A percentile compares a stretch with the other conserved stretches of the same genome.
phyloP scores from a whole-genome alignment of 2,888 invertebrate genomes.

The Platycheirus rosarum region DNA sequence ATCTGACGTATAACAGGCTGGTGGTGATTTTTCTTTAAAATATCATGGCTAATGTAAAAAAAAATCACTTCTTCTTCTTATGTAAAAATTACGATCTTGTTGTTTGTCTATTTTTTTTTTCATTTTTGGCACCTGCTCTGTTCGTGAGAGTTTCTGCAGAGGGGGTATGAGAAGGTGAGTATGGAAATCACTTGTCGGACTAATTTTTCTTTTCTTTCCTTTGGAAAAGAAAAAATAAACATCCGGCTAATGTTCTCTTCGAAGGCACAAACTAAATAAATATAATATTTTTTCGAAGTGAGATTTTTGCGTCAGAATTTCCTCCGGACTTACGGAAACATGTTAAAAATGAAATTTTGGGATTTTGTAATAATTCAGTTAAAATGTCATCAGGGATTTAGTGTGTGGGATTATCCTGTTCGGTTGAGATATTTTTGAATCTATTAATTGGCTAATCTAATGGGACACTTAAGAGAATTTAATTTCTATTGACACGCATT shows the following conservation, averaged over 20 bases:
- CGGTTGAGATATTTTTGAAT: slow-evolving; percentile 18
- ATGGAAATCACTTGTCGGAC: slow-evolving; percentile 41
- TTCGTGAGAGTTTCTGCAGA: too few species aligned
- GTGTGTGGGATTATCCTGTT: slow-evolving; percentile 35
- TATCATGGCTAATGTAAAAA: background rate
- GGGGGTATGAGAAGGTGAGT: background rate
- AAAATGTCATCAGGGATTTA: slow-evolving; percentile 27
- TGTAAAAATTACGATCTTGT: slow-evolving; percentile 23
- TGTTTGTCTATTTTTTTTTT: slow-evolving; percentile 57
- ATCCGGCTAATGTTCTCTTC: slow-evolving; percentile 36
- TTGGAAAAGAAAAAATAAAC: slow-evolving; percentile 23
- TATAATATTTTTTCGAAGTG: slow-evolving; percentile 18
- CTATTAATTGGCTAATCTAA: slow-evolving; percentile 31
- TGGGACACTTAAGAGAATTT: slow-evolving; percentile 6
- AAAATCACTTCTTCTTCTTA: too few species aligned
- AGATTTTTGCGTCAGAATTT: background rate
- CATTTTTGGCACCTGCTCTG: slow-evolving; percentile 70
- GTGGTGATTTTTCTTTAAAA: slow-evolving; percentile 22
- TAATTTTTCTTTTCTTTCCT: slow-evolving; percentile 10
- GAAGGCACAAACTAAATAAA: slow-evolving; percentile 5
- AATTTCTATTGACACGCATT: slow-evolving; percentile 17
- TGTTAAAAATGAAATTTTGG: slow-evolving; percentile 21
- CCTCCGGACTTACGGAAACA: slow-evolving; percentile 3
- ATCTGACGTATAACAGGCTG: slow-evolving; percentile 41
- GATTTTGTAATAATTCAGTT: slow-evolving; percentile 33